Evolutionary conservation across 2,888 invertebrate genomes (phyloP).

Genomic region (Campopleginae sp.): DNA sequence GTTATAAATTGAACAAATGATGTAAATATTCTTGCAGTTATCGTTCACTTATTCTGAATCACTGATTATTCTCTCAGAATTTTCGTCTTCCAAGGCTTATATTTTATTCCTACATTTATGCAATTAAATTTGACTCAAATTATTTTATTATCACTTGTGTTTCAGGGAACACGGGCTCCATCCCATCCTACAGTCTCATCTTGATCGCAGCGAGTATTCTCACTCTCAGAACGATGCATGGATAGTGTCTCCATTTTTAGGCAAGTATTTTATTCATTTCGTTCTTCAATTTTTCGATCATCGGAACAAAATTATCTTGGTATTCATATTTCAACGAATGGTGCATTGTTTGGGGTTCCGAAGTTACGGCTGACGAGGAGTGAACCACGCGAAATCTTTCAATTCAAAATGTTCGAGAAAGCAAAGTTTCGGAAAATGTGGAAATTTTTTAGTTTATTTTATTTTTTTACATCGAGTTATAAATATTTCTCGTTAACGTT

Average conservation of each 20-base stretch:
- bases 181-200: slow-evolving; percentile 52
- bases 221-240: slow-evolving; percentile 35
- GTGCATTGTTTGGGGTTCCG: too few species aligned
- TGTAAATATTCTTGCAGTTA: background rate
- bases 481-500: background rate
- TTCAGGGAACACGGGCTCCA: slow-evolving; percentile 51
- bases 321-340: background rate
- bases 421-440: background rate
- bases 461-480: background rate
- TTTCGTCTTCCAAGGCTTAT: background rate
- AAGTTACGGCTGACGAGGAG: too few species aligned
- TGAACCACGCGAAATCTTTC: background rate
- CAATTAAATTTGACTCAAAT: background rate
- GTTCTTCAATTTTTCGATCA: background rate
- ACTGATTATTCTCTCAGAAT: background rate
- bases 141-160: slow-evolving; percentile 42
- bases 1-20: background rate
- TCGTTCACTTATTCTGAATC: background rate
- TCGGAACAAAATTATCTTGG: background rate
- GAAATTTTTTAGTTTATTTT: background rate
- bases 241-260: slow-evolving; percentile 47
- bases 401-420: background rate
- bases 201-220: slow-evolving; percentile 32
- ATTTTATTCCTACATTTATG: background rate
- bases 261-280: slow-evolving; percentile 32